Evolutionary conservation across 2,888 invertebrate species (phyloP).

Genomic region (Osmoderma eremita): DNA sequence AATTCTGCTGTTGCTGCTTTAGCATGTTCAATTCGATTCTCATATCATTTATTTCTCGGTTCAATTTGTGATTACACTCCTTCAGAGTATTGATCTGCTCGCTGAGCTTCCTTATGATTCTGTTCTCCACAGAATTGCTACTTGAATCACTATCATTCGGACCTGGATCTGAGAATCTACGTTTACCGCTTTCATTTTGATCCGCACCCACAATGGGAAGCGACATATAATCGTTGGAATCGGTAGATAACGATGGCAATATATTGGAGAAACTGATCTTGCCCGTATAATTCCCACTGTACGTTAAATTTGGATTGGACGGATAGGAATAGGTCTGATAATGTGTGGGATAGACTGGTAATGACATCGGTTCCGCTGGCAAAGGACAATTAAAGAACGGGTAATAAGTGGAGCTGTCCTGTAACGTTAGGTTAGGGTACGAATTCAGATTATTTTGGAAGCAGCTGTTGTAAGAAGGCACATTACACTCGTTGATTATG

Average conservation of each 20-base stretch:
- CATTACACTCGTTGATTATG: constrained; percentile 50
- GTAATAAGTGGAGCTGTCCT: constrained; percentile 55
- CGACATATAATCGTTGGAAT: constrained; percentile 70
- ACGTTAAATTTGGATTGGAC: constrained; percentile 45
- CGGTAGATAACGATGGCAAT: constrained; percentile 38
- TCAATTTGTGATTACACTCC: constrained; percentile 78
- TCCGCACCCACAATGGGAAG: constrained; percentile 77
- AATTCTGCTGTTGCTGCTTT: constrained; percentile 58
- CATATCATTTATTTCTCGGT: constrained; percentile 78
- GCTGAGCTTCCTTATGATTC: constrained; percentile 72
- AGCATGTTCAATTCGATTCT: constrained; percentile 69
- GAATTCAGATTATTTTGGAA: constrained; percentile 47
- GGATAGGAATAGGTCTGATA: constrained; percentile 46
- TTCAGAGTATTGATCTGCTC: constrained; percentile 79
- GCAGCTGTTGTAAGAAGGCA: constrained; percentile 53
- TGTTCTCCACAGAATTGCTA: constrained; percentile 69
- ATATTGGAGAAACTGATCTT: constrained; percentile 41
- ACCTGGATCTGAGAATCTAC: constrained; percentile 77
- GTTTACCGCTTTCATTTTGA: constrained; percentile 66
- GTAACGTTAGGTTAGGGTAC: constrained; percentile 48
- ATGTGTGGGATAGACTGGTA: constrained; percentile 70
- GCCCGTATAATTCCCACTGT: constrained; percentile 31
- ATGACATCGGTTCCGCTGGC: constrained; percentile 71
- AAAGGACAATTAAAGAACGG: constrained; percentile 56
- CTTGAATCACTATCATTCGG: constrained; percentile 62